Evolutionary conservation across 2,113 vertebrate genomes (phyloP).

Genomic region (Tapirus terrestris): DNA sequence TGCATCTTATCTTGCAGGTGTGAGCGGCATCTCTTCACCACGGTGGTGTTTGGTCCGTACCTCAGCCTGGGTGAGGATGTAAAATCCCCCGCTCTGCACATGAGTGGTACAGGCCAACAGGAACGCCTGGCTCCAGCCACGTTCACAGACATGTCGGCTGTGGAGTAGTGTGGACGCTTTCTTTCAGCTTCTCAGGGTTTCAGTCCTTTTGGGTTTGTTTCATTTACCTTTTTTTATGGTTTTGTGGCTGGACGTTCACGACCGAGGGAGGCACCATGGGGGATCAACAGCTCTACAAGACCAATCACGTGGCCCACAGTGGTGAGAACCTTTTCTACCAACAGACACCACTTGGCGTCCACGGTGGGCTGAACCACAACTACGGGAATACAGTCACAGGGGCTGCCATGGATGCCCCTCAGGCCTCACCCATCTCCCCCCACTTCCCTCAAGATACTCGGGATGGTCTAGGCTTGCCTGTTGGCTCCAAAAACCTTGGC

Average conservation of each 20-base stretch:
- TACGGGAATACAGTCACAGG: constrained; percentile 84
- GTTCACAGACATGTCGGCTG: constrained; percentile 81
- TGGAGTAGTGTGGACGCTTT: constrained; percentile 78
- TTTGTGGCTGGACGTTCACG: constrained; percentile 84
- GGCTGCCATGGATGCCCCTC: constrained; percentile 85
- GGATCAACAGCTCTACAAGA: constrained; percentile 91
- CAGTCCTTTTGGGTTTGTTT: constrained; percentile 67
- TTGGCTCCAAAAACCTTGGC: constrained; percentile 87
- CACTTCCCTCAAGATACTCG: constrained; percentile 89
- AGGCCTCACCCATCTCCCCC: constrained; percentile 89
- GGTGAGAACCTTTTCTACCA: constrained; percentile 89
- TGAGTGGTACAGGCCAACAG: constrained; percentile 70
- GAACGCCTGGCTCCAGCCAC: constrained; percentile 78
- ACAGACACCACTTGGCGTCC: constrained; percentile 85
- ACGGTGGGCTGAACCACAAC: constrained; percentile 83
- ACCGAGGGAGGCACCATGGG: constrained; percentile 88
- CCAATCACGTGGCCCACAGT: constrained; percentile 86
- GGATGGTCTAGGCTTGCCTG: constrained; percentile 85
- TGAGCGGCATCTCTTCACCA: constrained; percentile 57
- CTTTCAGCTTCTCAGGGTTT: constrained; percentile 87
- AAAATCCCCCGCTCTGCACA: constrained; percentile 57
- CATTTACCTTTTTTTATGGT: constrained; percentile 84
- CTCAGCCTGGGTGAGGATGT: constrained; percentile 81
- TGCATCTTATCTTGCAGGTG: constrained; percentile 81
- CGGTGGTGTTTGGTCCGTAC: constrained; percentile 68